Percentiles rank a stretch among this genome's conserved stretches.
phyloP scores from a whole-genome alignment of 2,888 invertebrate genomes.

The Chalcosyrphus nemorum region DNA sequence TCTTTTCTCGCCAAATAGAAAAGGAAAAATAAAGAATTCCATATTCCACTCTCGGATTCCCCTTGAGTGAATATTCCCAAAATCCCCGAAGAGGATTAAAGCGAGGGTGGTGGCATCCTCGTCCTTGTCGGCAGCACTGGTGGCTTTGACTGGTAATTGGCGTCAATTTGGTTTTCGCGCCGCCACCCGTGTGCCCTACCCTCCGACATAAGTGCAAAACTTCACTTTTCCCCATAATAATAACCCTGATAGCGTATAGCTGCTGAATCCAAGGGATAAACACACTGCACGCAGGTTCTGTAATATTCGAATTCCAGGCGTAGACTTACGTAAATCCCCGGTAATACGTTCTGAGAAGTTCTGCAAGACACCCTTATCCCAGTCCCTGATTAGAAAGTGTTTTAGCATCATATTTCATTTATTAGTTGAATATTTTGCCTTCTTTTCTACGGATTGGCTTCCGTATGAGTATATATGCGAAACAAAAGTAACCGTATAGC shows the following conservation, averaged over 20 bases:
- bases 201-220: constrained; percentile 27
- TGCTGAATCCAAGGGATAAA: constrained; percentile 51
- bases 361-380: constrained; percentile 51
- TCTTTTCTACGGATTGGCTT: constrained; percentile 41
- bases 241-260: constrained; percentile 27
- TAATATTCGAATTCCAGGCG: constrained; percentile 50
- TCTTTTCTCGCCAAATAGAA: constrained; percentile 23
- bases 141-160: constrained; percentile 81
- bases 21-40: constrained; percentile 52
- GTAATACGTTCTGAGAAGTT: constrained; percentile 59
- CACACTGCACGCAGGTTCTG: constrained; percentile 29
- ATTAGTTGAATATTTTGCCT: constrained; percentile 73
- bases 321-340: constrained; percentile 64
- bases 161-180: constrained; percentile 83
- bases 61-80: constrained; percentile 78
- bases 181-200: constrained; percentile 46
- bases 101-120: constrained; percentile 37
- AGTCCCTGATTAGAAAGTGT: constrained; percentile 74
- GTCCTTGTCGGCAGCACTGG: constrained; percentile 46
- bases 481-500: constrained; percentile 52
- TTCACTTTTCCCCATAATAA: constrained; percentile 39
- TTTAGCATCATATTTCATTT: constrained; percentile 76
- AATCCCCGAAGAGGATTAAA: constrained; percentile 82
- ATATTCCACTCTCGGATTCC: constrained; percentile 70
- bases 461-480: constrained; percentile 37